Evolutionary conservation across 1,140 invertebrate genomes (phyloP).

Genomic region (Hypsibius dujardini): DNA sequence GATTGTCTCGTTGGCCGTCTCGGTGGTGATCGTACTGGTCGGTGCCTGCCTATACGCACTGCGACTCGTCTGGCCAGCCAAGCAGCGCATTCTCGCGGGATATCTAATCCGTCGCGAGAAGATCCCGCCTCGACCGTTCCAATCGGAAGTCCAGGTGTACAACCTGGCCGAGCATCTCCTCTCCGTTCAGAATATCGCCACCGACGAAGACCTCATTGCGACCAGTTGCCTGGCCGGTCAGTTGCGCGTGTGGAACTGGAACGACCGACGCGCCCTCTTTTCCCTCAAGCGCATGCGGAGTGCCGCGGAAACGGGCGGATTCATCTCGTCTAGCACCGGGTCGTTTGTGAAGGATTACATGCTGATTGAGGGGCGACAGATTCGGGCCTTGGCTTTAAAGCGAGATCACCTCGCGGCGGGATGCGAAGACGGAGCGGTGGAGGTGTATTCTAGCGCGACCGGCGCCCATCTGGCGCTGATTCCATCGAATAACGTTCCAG

Average conservation of each 20-base stretch:
- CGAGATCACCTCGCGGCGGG: background rate
- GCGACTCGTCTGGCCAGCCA: background rate
- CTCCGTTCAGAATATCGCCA: background rate
- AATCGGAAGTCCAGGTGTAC: background rate
- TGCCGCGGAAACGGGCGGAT: too few relatives aligned
- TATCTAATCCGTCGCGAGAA: background rate
- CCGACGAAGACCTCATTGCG: background rate
- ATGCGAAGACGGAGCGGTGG: background rate
- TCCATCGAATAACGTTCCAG: background rate
- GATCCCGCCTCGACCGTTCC: conserved; percentile 2
- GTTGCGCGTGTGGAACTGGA: conserved; percentile 13
- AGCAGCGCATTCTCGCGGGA: background rate
- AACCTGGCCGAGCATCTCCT: background rate
- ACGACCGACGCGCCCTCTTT: background rate
- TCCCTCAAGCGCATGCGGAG: too few relatives aligned
- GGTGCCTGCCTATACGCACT: background rate
- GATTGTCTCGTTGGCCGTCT: background rate
- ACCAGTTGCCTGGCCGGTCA: conserved; percentile 10
- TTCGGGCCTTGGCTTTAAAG: background rate
- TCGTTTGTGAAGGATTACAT: background rate
- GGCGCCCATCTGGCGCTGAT: background rate
- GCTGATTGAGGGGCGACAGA: background rate
- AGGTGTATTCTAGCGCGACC: background rate
- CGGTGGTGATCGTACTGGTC: background rate
- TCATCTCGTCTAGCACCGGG: too few relatives aligned